These are phyloP conservation scores for Branchellion lobata DNA, from an alignment of 2,888 invertebrate genomes.

Conservation along the genomic window DNA sequence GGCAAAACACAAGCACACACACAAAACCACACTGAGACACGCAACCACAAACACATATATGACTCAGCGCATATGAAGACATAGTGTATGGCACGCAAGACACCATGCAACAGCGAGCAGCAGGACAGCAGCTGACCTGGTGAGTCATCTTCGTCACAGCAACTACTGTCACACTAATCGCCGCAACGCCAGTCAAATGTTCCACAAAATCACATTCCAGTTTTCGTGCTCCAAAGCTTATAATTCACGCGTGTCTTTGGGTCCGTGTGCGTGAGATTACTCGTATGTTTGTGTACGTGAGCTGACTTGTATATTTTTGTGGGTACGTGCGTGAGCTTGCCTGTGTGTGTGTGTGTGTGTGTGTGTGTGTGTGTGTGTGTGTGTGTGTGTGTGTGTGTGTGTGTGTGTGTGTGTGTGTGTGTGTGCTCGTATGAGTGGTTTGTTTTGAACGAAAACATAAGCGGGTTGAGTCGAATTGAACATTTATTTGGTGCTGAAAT, in stretches of 20 bases:
- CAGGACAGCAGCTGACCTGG: not conserved
- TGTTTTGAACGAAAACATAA: too few species aligned
- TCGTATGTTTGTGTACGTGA: not conserved
- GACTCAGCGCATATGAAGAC: not conserved
- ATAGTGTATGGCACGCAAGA: not conserved
- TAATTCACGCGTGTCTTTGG: too few species aligned
- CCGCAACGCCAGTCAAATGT: too few species aligned
- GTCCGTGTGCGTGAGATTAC: too few species aligned
- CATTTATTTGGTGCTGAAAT: too few species aligned
- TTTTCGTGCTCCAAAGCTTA: too few species aligned
- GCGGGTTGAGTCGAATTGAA: not conserved
- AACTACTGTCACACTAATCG: not conserved
- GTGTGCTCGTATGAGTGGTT: not conserved
- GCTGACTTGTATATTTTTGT: not conserved
- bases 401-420: slow-evolving; percentile 15
- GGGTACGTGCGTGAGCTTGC: not conserved
- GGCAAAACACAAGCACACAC: not conserved
- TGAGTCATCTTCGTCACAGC: not conserved
- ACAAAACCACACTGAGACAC: not conserved
- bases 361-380: slow-evolving; percentile 6
- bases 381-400: slow-evolving; percentile 1
- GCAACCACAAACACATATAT: not conserved
- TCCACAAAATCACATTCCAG: too few species aligned
- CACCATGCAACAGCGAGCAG: not conserved
- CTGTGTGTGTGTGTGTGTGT: slow-evolving; percentile 16